Evolutionary conservation across 2,797 vertebrate genomes (phyloP).

Genomic region (Clarias platycephalus): DNA sequence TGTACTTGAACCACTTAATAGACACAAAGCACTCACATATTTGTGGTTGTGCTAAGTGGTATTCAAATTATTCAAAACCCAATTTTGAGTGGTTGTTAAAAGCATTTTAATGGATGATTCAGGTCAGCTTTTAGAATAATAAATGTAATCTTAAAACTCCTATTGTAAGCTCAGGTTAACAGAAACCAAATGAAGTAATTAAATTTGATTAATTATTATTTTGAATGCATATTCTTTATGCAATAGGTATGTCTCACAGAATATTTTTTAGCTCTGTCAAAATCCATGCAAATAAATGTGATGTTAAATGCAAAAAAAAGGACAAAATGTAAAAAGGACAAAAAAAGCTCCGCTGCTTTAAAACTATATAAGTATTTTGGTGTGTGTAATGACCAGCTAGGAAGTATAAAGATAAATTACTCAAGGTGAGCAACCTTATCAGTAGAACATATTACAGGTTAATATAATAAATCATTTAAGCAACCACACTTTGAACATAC

Average conservation of each 20-base stretch:
- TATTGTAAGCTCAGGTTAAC: conserved; percentile 39
- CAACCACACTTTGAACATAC: not conserved
- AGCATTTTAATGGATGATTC: conserved; percentile 21
- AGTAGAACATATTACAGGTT: not conserved
- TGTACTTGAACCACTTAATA: conserved; percentile 34
- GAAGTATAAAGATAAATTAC: conserved; percentile 17
- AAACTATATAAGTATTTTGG: not conserved
- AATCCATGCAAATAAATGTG: not conserved
- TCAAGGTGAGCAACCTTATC: not conserved
- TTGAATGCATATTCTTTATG: not conserved
- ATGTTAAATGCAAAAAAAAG: not conserved
- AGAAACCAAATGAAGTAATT: conserved; percentile 29
- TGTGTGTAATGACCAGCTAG: not conserved
- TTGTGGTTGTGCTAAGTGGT: conserved; percentile 24
- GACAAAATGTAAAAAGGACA: not conserved
- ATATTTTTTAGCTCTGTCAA: not conserved
- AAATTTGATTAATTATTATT: not conserved
- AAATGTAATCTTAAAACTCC: conserved; percentile 6
- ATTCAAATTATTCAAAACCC: conserved; percentile 26
- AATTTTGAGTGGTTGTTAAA: conserved; percentile 22
- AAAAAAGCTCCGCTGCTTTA: not conserved
- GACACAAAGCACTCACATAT: conserved; percentile 32
- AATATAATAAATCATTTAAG: not conserved
- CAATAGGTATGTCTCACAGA: not conserved
- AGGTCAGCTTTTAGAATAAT: conserved; percentile 35